Evolutionary conservation across 2,888 invertebrate genomes (phyloP).

Genomic region (Callosobruchus maculatus): DNA sequence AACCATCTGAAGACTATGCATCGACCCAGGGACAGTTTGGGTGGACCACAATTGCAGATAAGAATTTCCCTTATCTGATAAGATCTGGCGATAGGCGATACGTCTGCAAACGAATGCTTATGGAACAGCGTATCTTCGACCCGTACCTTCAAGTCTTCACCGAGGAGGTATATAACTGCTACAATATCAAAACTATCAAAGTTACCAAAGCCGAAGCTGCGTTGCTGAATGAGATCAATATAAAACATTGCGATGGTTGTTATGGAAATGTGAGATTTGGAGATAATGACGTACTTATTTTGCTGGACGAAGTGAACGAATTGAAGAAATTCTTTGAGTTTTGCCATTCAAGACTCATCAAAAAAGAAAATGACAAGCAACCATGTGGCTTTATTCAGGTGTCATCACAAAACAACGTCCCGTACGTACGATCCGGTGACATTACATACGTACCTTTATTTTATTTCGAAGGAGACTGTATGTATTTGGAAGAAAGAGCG

Average conservation of each 20-base stretch:
- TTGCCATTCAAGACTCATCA: conserved; percentile 2
- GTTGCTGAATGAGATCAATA: conserved; percentile 16
- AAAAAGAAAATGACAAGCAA: conserved; percentile 3
- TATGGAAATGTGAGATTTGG: conserved; percentile 9
- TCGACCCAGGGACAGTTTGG: conserved; percentile 16
- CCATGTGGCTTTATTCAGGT: conserved; percentile 15
- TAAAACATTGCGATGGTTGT: conserved; percentile 9
- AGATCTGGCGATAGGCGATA: conserved; percentile 9
- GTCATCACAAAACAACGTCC: conserved; percentile 9
- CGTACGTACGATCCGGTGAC: conserved; percentile 7
- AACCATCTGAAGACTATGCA: conserved; percentile 2
- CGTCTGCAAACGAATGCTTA: conserved; percentile 7
- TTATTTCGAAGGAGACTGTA: conserved; percentile 16
- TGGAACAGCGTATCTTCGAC: conserved; percentile 3
- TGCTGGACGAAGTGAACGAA: conserved; percentile 4
- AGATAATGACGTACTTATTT: conserved; percentile 4
- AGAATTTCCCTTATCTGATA: conserved; percentile 10
- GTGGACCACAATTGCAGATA: conserved; percentile 8
- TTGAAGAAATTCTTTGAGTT: conserved; percentile 11
- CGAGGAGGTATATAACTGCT: conserved; percentile 9
- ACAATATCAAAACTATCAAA: neutral
- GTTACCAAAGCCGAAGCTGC: conserved; percentile 9
- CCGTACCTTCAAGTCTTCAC: conserved; percentile 8
- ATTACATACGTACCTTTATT: conserved; percentile 14
- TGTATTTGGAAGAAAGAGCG: conserved; percentile 12